Base-by-base conservation (phyloP, 1,140 invertebrate genomes). In the Hyles euphorbiae region DNA sequence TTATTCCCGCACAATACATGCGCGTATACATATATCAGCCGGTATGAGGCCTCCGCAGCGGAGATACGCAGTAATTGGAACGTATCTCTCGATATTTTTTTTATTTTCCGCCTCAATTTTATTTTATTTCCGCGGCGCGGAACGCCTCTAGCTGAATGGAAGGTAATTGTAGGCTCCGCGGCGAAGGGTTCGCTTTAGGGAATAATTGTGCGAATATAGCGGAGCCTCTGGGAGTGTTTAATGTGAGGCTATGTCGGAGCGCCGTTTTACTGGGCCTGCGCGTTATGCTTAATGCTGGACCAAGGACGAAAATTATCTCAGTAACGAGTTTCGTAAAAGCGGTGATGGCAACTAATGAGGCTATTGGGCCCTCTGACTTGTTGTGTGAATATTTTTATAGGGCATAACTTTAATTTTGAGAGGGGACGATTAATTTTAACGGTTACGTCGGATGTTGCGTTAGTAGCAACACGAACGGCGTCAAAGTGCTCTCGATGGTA, bases 271-370 rank as follows among this genome's bases (percentile, higher is more conserved):
- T 62, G 72, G 67, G 76, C 67, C 70, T 67, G 66, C 71, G 63
- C 70, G 73, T 78, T 79, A 74, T 72, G 77, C 74, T 72, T 75
- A 74, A 76, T 73, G 61, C 78, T 81, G 85, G 85, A 84, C 84
- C 72, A 80, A 83, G 81, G 83, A 78, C 79, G 76, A 77, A 83
- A 84, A 85, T 88, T 87, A 88, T 87, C 76, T 74, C 63, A 68
- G 71, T 67, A 83, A 86, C 74, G 82, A 81, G 82, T 85, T 85
- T 74, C 67, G 76, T 83, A 79, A 87, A 83, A 84, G 81, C 81
- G 69, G 67, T 74, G 61, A 84, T 77, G 80, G 68, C 63, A 82
- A 79, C 78, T 87, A 87, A 87, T 83, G 84, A 83, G 68, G 58
- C 78, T 76, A 83, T 71, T 75, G 74, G 72, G 77, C 76, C 75